Conservation (phyloP, 2,888 invertebrate genomes). For the Oscheius sp. region DNA sequence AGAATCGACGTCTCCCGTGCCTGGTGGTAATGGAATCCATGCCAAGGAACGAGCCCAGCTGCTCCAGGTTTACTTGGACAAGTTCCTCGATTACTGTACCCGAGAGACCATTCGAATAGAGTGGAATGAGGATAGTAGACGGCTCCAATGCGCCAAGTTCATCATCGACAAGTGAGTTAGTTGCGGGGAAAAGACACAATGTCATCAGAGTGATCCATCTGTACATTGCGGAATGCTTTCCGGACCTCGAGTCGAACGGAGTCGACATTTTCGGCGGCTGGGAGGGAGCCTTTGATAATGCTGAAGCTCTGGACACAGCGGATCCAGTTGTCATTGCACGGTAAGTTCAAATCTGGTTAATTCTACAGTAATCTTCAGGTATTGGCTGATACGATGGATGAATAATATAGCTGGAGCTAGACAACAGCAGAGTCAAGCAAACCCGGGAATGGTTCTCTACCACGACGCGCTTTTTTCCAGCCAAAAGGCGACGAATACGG, state of each 20-base stretch:
- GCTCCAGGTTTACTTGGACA: slow-evolving; percentile 71
- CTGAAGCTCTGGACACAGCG: slow-evolving; percentile 67
- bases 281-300: slow-evolving; percentile 64
- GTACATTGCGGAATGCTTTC: slow-evolving; percentile 60
- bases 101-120: slow-evolving; percentile 69
- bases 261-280: slow-evolving; percentile 71
- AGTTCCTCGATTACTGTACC: slow-evolving; percentile 70
- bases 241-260: slow-evolving; percentile 59
- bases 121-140: slow-evolving; percentile 66
- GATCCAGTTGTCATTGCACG: slow-evolving; percentile 72
- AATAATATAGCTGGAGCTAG: slow-evolving; percentile 68
- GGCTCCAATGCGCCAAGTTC: slow-evolving; percentile 66
- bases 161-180: slow-evolving; percentile 61
- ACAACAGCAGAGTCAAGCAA: slow-evolving; percentile 44
- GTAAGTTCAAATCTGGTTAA: slow-evolving; percentile 23
- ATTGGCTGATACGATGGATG: slow-evolving; percentile 72
- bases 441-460: slow-evolving; percentile 62
- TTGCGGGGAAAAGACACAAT: neutral
- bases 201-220: slow-evolving; percentile 47
- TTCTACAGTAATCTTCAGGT: slow-evolving; percentile 35
- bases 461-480: slow-evolving; percentile 61
- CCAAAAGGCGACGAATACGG: slow-evolving; percentile 65
- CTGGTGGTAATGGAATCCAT: slow-evolving; percentile 33
- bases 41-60: slow-evolving; percentile 67
- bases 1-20: slow-evolving; percentile 24